Evolutionary conservation across 2,888 invertebrate genomes (phyloP).

Genomic region (Imbricaverruca yamaguchii): DNA sequence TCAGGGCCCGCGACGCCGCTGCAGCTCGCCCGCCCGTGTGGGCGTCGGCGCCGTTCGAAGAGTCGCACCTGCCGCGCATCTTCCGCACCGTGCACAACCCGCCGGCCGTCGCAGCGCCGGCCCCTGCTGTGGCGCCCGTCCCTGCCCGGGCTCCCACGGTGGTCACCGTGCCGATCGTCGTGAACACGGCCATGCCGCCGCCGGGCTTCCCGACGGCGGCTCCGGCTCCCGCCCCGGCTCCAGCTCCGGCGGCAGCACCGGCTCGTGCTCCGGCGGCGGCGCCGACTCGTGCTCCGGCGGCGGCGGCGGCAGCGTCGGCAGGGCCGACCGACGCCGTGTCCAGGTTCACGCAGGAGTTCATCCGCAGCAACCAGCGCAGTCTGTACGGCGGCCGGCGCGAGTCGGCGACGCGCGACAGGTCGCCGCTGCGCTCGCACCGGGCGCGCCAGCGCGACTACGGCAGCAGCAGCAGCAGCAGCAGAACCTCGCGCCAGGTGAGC

Average conservation of each 20-base stretch:
- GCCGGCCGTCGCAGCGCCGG: not conserved
- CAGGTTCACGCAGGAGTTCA: constrained; percentile 14
- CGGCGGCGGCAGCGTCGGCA: not conserved
- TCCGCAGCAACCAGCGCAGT: constrained; percentile 10
- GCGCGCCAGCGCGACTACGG: not conserved
- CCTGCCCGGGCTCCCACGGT: not conserved
- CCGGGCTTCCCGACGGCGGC: not conserved
- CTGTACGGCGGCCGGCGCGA: not conserved
- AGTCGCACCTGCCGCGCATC: not conserved
- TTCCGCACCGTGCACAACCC: not conserved
- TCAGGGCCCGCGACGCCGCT: not conserved
- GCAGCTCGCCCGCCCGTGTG: not conserved
- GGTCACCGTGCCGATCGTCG: not conserved
- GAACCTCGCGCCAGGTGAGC: not conserved
- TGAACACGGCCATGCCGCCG: constrained; percentile 3
- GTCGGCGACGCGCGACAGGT: not conserved
- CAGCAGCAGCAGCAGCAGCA: not conserved
- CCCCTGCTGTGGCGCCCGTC: not conserved
- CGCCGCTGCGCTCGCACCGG: not conserved
- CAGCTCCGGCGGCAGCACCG: not conserved
- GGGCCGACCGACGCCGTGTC: not conserved
- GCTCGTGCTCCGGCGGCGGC: not conserved
- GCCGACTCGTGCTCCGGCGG: not conserved
- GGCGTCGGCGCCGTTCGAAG: not conserved
- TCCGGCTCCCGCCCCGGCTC: too few relatives aligned